Base-by-base conservation (phyloP, 2,888 invertebrate species). In the Anagyrus pseudococci region DNA sequence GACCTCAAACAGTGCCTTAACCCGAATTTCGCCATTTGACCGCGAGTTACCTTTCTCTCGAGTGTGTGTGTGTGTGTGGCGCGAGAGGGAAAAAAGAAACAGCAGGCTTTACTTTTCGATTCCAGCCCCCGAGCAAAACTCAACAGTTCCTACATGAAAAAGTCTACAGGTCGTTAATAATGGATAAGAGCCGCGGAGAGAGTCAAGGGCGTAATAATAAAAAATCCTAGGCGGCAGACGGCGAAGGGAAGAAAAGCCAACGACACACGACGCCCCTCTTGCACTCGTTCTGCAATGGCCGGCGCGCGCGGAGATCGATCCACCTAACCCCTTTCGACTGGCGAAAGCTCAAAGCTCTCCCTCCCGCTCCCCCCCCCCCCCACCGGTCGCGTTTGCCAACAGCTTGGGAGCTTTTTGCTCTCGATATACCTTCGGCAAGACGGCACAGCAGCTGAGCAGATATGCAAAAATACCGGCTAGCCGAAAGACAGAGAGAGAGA, bases 261-360 rank as follows among this genome's bases (percentile, higher is more conserved):
- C n/a, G 25, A 29, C 19, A 15, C 17, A 40, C n/a, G 33, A 48
- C 46, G 46, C 41, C 43, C 52, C 46, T 56, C 43, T 59, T 29
- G 53, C 23, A n/a, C 44, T 23, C 29, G n/a, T 47, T 60, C 44
- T 22, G 53, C 49, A 63, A 63, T 63, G 63, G 63, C 56, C 55
- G 58, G 46, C 25, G 37, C 50, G 19, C 44, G 47, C 53, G 49
- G 33, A 44, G 59, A 62, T 65, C 62, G 65, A 61, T 65, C 43
- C 58, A 47, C 52, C 40, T 65, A 62, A 65, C 55, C 55, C 65
- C 61, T 53, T 55, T 54, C 40, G 47, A 52, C 54, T 49, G 43
- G 15, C 44, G 50, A 43, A 54, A 62, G 49, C 58, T 55, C 55
- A 26, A 40, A 55, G 46, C 46, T 26, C 48, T 20, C 6, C 26